Evolutionary conservation across 2,113 vertebrate genomes (phyloP), one percentile per base, ranked within the genome.

Genomic region (Pomatorhinus ruficollis): DNA sequence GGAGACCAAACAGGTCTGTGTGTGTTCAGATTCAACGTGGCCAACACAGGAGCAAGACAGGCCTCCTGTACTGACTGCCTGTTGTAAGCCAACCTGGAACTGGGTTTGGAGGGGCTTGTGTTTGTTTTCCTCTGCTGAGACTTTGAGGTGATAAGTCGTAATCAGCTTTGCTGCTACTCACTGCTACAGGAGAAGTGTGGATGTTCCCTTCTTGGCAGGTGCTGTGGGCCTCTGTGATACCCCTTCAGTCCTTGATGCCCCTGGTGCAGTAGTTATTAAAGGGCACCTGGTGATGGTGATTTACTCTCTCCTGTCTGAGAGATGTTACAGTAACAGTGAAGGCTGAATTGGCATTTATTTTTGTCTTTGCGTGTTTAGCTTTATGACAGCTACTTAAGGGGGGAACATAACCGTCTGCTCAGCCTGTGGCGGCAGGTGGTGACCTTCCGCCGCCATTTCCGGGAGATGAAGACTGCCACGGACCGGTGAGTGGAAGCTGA

Each of bases 391-490:
- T 97, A 98, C 64, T 42, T 98, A 39, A 96, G 83, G 60, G 97
- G 98, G 77, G 98, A 99, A 53, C 98, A 97, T 7, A 70, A 91
- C 61, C 97, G 97, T 27, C 93, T 99, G 28, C 96, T 99, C 57
- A 52, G 96, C 23, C 85, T 99, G 0, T 99, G 99, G 99, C 97
- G 98, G 22, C 96, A 98, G 49, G 98, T 98, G 30, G 98, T 99
- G 37, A 97, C 97, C 50, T 98, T 99, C 87, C 98, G 97, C 64
- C 94, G 98, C 22, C 97, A 98, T 31, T 99, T 98, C 72, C 96
- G 98, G 96, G 97, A 98, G 3, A 96, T 99, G 91, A 99, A 98
- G 93, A 99, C 98, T 5, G 98, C 98, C 71, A 98, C 98, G 6
- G 99, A 99, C 98, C 98, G 99, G 99, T 99, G 59, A 98, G 97